Conservation (phyloP, 2,888 invertebrate species). For the Bellardia bayeri region DNA sequence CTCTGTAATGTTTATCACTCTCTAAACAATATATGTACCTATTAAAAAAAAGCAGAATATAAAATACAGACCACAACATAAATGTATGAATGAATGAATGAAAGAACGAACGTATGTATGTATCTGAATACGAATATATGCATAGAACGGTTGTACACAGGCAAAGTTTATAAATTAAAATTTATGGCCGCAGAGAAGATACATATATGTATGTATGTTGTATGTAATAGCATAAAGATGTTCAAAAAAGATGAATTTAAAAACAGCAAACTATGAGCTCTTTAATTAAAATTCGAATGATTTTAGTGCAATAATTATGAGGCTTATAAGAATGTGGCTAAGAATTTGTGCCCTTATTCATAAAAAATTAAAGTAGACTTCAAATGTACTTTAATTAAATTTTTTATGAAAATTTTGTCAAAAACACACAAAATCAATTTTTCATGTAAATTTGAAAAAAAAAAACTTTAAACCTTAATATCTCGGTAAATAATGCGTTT, state of each 20-base stretch:
- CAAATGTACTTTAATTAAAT: too few relatives aligned
- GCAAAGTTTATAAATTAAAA: conserved; percentile 71
- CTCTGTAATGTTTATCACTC: conserved; percentile 54
- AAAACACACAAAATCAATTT: too few relatives aligned
- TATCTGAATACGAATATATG: background rate
- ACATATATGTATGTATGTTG: background rate
- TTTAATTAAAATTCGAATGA: conserved; percentile 63
- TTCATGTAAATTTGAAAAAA: too few relatives aligned
- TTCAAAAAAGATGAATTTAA: conserved; percentile 50
- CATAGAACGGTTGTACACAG: conserved; percentile 12
- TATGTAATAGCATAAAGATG: conserved; percentile 28
- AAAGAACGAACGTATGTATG: conserved; percentile 8
- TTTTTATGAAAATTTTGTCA: too few relatives aligned
- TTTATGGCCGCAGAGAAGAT: conserved; percentile 66
- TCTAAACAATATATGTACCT: conserved; percentile 43
- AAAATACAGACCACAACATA: conserved; percentile 15
- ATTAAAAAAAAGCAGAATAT: conserved; percentile 28
- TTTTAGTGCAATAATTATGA: conserved; percentile 27
- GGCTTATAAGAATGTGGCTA: conserved; percentile 9
- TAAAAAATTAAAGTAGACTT: too few relatives aligned
- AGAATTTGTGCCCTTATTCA: too few relatives aligned
- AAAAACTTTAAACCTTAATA: too few relatives aligned
- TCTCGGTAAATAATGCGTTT: too few relatives aligned
- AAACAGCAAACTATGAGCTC: conserved; percentile 59
- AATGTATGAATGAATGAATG: conserved; percentile 17